Percentiles rank a stretch among this genome's conserved stretches.
phyloP scores from a whole-genome alignment of 2,888 invertebrate genomes.

The Aporophyla lueneburgensis region DNA sequence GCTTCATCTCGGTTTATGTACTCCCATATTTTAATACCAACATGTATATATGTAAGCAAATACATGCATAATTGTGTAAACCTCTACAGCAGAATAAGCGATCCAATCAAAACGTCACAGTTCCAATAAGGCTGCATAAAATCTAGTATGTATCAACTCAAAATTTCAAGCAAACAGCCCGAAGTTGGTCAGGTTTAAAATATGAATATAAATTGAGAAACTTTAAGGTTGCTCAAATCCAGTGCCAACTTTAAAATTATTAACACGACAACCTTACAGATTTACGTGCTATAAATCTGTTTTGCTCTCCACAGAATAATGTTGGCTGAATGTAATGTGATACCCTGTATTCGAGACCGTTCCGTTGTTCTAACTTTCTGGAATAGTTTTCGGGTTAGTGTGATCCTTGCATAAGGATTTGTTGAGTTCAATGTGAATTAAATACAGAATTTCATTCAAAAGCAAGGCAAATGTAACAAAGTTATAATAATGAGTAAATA shows the following conservation, averaged over 20 bases:
- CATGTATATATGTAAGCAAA: neutral
- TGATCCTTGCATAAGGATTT: neutral
- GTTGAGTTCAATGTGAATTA: neutral
- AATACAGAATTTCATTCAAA: neutral
- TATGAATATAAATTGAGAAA: slow-evolving; percentile 89
- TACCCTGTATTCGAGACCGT: slow-evolving; percentile 6
- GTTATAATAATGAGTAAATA: neutral
- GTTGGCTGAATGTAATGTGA: slow-evolving; percentile 47
- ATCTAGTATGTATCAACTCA: slow-evolving; percentile 60
- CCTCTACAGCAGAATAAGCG: slow-evolving; percentile 16
- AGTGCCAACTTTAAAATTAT: slow-evolving; percentile 85
- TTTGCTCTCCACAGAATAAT: slow-evolving; percentile 63
- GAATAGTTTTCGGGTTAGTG: slow-evolving; percentile 28
- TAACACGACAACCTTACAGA: slow-evolving; percentile 78
- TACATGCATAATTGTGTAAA: slow-evolving; percentile 23
- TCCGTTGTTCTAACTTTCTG: slow-evolving; percentile 31
- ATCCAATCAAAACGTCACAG: slow-evolving; percentile 33
- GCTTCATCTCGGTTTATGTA: neutral
- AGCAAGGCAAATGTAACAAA: neutral
- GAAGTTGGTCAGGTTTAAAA: slow-evolving; percentile 85
- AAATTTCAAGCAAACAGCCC: slow-evolving; percentile 83
- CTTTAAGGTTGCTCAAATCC: slow-evolving; percentile 85
- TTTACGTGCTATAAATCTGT: slow-evolving; percentile 75
- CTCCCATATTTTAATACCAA: neutral
- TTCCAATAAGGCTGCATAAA: slow-evolving; percentile 50